Evolutionary conservation across 2,888 invertebrate genomes (phyloP), one percentile per base, ranked within the genome.

Genomic region (Ectemnius lituratus): DNA sequence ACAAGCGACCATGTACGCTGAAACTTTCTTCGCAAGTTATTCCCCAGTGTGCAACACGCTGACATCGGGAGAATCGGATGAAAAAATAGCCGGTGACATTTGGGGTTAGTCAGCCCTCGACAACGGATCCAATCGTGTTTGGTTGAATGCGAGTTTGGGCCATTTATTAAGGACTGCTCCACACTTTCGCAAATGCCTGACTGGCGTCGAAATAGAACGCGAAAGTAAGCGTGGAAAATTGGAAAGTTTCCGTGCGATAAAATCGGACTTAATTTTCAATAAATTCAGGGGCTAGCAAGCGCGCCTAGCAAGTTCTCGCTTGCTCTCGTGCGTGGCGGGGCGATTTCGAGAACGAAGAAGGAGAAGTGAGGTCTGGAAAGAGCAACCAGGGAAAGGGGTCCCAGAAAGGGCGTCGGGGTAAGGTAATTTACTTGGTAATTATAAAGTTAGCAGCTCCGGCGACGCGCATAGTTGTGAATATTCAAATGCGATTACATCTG

Each of bases 231-330:
- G 84, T 80, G 83, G 87, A 87, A 88, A 88, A 88, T 88, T 88
- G 87, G 87, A 88, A 88, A 88, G 81, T 88, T 88, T 88, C 88
- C 88, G 80, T 85, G 84, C 88, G 87, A 88, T 88, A 88, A 88
- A 88, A 87, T 88, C 88, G 83, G 85, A 85, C 85, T 88, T 88
- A 88, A 88, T 88, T 88, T 88, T 88, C 88, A 88, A 88, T 88
- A 88, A 88, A 88, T 88, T 85, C 84, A 78, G 79, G 78, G 79
- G 79, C 78, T 79, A 60, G 20, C 60, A 62, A 16, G 14, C 61
- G 46, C 47, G 66, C 61, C 47, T 52, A 18, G 58, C n/a, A 27
- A 37, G 64, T 58, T 56, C 62, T 64, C 65, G 68, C 62, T 64
- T 67, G 68, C 73, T 64, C 73, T 62, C 67, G 77, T 79, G 72